phyloP scores from a whole-genome alignment of 64 coral and sea anemone genomes.

The Orbicella faveolata region DNA sequence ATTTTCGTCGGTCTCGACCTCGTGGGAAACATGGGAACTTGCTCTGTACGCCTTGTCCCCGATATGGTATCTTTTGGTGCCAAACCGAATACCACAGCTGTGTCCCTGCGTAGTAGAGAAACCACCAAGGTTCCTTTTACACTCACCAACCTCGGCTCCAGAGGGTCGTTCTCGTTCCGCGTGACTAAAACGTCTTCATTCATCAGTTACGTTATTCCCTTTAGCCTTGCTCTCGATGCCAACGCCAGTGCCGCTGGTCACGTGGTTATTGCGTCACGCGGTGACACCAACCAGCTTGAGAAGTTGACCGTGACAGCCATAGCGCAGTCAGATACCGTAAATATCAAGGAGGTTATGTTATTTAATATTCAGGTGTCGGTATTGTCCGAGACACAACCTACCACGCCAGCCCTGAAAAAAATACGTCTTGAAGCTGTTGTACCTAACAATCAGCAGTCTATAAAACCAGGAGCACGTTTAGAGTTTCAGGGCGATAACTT shows the following conservation, averaged over 20 bases:
- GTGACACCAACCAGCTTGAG: not conserved
- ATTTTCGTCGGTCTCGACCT: constrained; percentile 23
- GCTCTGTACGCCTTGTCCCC: constrained; percentile 1
- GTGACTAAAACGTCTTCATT: not conserved
- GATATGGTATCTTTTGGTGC: constrained; percentile 4
- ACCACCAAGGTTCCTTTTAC: constrained; percentile 27
- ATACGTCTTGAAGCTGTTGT: not conserved
- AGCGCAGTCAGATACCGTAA: not conserved
- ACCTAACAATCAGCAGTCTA: not conserved
- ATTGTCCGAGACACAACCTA: not conserved
- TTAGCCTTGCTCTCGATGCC: not conserved
- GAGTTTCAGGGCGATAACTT: not conserved
- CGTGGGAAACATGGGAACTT: constrained; percentile 40
- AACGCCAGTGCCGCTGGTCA: constrained; percentile 3
- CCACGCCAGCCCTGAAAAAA: not conserved
- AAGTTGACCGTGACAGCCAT: not conserved
- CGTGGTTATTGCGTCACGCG: constrained; percentile 25
- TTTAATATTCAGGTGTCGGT: not conserved
- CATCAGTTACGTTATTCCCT: constrained; percentile 25
- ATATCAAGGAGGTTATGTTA: not conserved
- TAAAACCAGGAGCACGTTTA: not conserved
- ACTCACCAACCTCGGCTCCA: constrained; percentile 21
- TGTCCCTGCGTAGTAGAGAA: not conserved
- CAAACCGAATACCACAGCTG: constrained; percentile 11
- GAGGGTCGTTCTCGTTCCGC: constrained; percentile 1